These are phyloP conservation scores for Didymodactylos carnosus DNA, from an alignment of 2,888 invertebrate genomes.

Conservation along the genomic window DNA sequence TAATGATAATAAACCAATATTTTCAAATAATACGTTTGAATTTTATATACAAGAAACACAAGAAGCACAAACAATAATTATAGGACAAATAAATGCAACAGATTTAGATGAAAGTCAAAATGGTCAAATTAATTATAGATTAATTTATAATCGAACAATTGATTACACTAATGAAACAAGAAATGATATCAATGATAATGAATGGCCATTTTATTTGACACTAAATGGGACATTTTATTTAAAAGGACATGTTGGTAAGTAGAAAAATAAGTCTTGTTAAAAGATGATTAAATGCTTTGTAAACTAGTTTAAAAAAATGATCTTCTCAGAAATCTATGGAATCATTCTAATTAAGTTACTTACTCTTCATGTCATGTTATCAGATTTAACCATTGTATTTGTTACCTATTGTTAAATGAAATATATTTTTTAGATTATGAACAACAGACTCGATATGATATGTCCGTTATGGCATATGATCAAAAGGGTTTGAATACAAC, in stretches of 20 bases:
- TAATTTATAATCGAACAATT: background rate
- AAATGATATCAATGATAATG: background rate
- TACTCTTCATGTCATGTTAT: too few relatives aligned
- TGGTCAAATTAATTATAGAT: too few relatives aligned
- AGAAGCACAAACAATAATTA: background rate
- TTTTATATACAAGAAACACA: background rate
- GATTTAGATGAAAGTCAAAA: background rate
- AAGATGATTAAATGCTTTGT: too few relatives aligned
- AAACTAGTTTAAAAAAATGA: too few relatives aligned
- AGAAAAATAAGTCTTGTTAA: too few relatives aligned
- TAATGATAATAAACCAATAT: background rate
- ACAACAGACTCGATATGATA: background rate
- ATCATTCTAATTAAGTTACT: too few relatives aligned
- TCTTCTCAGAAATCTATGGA: too few relatives aligned
- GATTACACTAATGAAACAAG: background rate
- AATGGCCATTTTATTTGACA: background rate
- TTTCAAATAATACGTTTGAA: background rate
- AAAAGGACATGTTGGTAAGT: background rate
- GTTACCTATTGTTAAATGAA: too few relatives aligned
- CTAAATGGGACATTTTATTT: background rate
- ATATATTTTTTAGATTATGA: too few relatives aligned
- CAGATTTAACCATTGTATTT: background rate
- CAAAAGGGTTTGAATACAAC: background rate
- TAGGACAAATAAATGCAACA: background rate
- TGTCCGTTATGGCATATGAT: background rate